These are phyloP conservation scores for Paracentrotus lividus DNA, from an alignment of 53 echinoderm and acorn worm species.

Conservation along the genomic window DNA sequence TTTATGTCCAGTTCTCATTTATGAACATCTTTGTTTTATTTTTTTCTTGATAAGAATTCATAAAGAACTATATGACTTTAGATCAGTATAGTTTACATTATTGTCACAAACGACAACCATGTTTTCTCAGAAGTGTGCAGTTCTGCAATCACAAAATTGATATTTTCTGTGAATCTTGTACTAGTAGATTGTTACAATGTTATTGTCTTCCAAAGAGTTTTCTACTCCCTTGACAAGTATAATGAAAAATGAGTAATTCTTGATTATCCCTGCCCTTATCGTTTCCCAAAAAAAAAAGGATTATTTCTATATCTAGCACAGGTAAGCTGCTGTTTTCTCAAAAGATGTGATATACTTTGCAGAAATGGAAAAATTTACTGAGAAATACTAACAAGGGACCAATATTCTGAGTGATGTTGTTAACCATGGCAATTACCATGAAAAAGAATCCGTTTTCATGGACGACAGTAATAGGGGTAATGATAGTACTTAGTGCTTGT, in stretches of 20 bases:
- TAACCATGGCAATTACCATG: background rate
- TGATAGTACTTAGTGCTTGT: too few species aligned
- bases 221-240: background rate
- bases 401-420: background rate
- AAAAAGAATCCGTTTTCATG: background rate
- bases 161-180: background rate
- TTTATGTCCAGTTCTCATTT: background rate
- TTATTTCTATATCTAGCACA: background rate
- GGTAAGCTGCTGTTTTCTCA: background rate
- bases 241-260: background rate
- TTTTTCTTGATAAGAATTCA: background rate
- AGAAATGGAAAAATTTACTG: background rate
- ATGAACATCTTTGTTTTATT: background rate
- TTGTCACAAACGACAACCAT: background rate
- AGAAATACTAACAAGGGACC: background rate
- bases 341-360: background rate
- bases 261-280: background rate
- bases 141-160: background rate
- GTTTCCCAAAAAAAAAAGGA: too few species aligned
- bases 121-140: slow-evolving; percentile 3
- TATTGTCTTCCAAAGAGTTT: background rate
- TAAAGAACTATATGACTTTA: too few species aligned
- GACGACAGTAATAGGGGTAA: background rate
- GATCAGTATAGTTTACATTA: background rate
- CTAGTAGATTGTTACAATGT: background rate